Evolutionary conservation across 64 coral and sea anemone species (phyloP).

Genomic region (Anthopleura sola): DNA sequence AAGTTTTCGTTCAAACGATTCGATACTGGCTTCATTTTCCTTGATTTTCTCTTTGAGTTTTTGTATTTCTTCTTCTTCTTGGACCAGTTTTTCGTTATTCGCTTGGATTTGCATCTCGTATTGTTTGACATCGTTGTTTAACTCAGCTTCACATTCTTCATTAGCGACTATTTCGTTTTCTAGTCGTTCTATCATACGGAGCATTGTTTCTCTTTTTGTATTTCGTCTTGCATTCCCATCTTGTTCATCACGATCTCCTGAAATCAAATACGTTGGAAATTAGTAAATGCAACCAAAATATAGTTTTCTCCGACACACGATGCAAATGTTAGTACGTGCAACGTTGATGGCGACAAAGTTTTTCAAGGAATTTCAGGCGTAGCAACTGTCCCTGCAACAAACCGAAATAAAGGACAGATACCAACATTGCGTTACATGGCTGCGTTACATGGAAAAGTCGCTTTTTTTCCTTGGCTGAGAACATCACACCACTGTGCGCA

Average conservation of each 20-base stretch:
- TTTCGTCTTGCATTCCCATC: conserved; percentile 24
- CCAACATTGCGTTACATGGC: too few relatives aligned
- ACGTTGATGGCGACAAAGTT: too few relatives aligned
- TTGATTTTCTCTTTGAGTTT: conserved; percentile 73
- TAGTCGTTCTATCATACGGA: conserved; percentile 89
- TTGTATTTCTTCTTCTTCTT: conserved; percentile 61
- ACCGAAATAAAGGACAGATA: too few relatives aligned
- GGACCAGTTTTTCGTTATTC: conserved; percentile 56
- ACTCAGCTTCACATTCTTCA: conserved; percentile 64
- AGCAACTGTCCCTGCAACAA: too few relatives aligned
- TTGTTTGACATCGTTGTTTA: conserved; percentile 58
- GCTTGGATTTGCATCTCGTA: conserved; percentile 77
- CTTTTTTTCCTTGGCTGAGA: too few relatives aligned
- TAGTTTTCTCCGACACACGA: background rate
- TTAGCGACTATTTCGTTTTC: conserved; percentile 71
- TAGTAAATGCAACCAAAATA: background rate
- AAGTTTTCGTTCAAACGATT: conserved; percentile 65
- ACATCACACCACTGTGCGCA: too few relatives aligned
- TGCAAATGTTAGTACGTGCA: too few relatives aligned
- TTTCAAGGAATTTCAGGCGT: too few relatives aligned
- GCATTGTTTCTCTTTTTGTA: conserved; percentile 59
- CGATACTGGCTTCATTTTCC: conserved; percentile 53
- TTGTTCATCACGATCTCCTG: background rate
- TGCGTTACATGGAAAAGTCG: too few relatives aligned
- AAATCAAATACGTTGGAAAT: background rate